phyloP scores from a whole-genome alignment of 1,140 invertebrate genomes.

The Camponotus floridanus region DNA sequence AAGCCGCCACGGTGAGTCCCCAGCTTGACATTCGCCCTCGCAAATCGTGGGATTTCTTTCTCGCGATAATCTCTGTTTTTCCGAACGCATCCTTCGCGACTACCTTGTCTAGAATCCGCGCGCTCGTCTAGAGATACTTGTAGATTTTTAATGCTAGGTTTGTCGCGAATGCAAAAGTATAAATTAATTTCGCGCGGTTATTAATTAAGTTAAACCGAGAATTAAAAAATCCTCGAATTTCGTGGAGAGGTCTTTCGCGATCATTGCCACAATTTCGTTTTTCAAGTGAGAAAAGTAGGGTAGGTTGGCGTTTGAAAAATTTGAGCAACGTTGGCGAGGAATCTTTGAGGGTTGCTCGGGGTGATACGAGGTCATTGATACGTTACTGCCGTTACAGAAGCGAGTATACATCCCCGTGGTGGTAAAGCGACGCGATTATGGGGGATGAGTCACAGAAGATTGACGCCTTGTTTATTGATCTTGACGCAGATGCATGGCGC shows the following conservation, averaged over 20 bases:
- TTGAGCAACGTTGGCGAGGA: neutral
- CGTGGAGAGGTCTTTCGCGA: neutral
- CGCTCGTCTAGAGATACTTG: neutral
- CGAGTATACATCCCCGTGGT: slow-evolving; percentile 41
- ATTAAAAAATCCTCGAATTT: neutral
- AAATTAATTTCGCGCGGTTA: neutral
- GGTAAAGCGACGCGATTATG: slow-evolving; percentile 68
- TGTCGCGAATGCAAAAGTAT: neutral
- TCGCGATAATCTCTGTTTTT: neutral
- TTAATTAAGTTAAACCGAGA: no score
- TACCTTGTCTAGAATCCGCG: neutral
- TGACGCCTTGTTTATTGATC: slow-evolving; percentile 77
- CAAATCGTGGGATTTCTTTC: neutral
- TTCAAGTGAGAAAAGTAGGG: no score
- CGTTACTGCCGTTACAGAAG: slow-evolving; percentile 59
- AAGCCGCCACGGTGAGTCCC: slow-evolving; percentile 80
- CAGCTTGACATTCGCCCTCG: neutral
- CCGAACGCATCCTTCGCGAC: neutral
- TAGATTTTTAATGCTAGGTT: no score
- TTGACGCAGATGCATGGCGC: slow-evolving; percentile 57
- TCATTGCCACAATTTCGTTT: neutral
- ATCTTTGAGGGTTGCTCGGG: slow-evolving; percentile 26
- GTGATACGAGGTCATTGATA: slow-evolving; percentile 52
- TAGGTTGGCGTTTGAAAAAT: slow-evolving; percentile 12
- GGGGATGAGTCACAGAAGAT: slow-evolving; percentile 75